Percentiles rank a stretch among this genome's conserved stretches.
Evolutionary conservation across 2,888 invertebrate genomes (phyloP).

Genomic region (Dryobota labecula): DNA sequence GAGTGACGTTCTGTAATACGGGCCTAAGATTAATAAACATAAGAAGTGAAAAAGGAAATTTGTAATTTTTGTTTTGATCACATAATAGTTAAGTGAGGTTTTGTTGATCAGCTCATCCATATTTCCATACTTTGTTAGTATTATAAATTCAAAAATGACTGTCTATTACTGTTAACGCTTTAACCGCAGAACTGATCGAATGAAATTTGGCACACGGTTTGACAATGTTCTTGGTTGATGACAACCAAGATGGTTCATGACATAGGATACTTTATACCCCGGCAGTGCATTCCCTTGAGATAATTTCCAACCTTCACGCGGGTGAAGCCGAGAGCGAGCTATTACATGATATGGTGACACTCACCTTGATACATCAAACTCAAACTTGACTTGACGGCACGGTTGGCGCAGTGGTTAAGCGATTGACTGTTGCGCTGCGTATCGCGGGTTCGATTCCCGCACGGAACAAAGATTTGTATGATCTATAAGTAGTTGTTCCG

Average conservation of each 20-base stretch:
- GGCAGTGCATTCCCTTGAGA: background rate
- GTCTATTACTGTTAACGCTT: background rate
- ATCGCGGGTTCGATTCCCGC: too few species aligned
- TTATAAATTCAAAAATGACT: too few species aligned
- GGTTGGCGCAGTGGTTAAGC: too few species aligned
- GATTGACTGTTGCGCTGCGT: too few species aligned
- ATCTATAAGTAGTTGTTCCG: too few species aligned
- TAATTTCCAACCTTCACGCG: background rate
- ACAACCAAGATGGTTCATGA: too few species aligned
- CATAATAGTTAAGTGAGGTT: background rate
- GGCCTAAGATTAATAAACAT: too few species aligned
- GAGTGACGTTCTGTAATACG: too few species aligned
- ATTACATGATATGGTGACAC: background rate
- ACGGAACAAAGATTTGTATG: too few species aligned
- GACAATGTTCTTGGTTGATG: background rate
- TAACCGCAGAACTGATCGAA: background rate
- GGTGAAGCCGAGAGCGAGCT: background rate
- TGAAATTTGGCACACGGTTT: background rate
- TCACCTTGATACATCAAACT: background rate
- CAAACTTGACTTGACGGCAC: too few species aligned
- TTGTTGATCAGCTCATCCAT: background rate
- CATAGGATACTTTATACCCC: background rate
- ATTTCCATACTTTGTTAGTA: background rate
- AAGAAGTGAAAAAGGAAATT: too few species aligned
- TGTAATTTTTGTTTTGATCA: background rate